Evolutionary conservation across 2,888 invertebrate genomes (phyloP).

Genomic region (Pristionchus exspectatus): DNA sequence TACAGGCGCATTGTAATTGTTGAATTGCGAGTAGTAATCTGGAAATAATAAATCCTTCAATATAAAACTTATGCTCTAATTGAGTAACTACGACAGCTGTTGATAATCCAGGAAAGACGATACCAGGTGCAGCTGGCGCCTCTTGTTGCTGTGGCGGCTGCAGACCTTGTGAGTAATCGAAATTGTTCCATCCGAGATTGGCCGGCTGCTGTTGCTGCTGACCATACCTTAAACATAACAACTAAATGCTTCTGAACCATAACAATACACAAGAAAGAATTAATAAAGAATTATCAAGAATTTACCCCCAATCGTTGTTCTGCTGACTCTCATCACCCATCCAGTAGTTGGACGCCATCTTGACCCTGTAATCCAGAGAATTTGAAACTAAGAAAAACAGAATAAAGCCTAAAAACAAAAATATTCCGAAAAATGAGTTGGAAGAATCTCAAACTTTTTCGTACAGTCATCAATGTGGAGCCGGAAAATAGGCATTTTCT

Average conservation of each 20-base stretch:
- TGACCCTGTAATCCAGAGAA: background rate
- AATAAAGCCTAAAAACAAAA: background rate
- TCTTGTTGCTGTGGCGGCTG: slow-evolving; percentile 58
- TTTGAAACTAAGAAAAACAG: background rate
- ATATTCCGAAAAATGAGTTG: slow-evolving; percentile 43
- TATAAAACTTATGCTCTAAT: background rate
- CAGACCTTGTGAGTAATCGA: slow-evolving; percentile 69
- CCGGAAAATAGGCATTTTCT: background rate
- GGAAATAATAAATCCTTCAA: background rate
- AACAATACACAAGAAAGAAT: background rate
- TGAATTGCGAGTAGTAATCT: slow-evolving; percentile 57
- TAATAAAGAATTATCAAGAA: background rate
- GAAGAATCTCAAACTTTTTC: background rate
- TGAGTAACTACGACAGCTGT: background rate
- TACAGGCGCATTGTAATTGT: slow-evolving; percentile 53
- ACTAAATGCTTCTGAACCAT: background rate
- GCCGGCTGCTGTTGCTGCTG: slow-evolving; percentile 40
- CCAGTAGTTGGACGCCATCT: slow-evolving; percentile 60
- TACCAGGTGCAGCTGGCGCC: slow-evolving; percentile 16
- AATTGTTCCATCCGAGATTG: slow-evolving; percentile 71
- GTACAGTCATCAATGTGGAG: background rate
- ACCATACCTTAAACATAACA: slow-evolving; percentile 4
- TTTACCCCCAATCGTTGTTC: slow-evolving; percentile 50
- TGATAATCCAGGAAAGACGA: background rate
- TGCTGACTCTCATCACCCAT: slow-evolving; percentile 58